Conservation (phyloP, 2,888 invertebrate species). For the Lithosia quadra region DNA sequence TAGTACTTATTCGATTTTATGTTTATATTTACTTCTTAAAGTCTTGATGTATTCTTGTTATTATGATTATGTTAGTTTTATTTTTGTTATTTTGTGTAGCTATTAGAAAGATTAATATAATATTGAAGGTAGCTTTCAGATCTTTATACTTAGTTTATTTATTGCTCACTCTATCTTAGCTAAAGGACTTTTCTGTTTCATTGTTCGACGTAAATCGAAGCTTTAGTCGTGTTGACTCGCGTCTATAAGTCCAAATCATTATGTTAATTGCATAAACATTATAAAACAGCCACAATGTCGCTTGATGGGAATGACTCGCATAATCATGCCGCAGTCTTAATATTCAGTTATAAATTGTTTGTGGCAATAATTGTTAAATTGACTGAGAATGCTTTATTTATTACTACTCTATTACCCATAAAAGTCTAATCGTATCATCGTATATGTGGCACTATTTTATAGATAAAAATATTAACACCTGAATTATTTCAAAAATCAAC, state of each 20-base stretch:
- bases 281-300: too few species aligned
- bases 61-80: constrained; percentile 24
- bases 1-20: constrained; percentile 16
- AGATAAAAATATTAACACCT: too few species aligned
- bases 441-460: too few species aligned
- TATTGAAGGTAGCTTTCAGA: constrained; percentile 37
- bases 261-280: background rate
- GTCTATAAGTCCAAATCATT: background rate
- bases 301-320: background rate
- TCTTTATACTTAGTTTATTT: constrained; percentile 19
- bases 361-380: background rate
- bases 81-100: constrained; percentile 33
- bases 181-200: constrained; percentile 4
- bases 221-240: background rate
- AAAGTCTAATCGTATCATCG: too few species aligned
- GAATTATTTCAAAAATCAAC: background rate
- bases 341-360: background rate
- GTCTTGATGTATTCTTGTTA: constrained; percentile 30
- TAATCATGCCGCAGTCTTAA: background rate
- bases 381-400: background rate
- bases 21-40: constrained; percentile 25
- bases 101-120: constrained; percentile 19
- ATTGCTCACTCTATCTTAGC: constrained; percentile 10
- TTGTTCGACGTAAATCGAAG: background rate
- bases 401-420: background rate